Conservation (phyloP, 2,113 vertebrate species). For the Macroglossus sobrinus region DNA sequence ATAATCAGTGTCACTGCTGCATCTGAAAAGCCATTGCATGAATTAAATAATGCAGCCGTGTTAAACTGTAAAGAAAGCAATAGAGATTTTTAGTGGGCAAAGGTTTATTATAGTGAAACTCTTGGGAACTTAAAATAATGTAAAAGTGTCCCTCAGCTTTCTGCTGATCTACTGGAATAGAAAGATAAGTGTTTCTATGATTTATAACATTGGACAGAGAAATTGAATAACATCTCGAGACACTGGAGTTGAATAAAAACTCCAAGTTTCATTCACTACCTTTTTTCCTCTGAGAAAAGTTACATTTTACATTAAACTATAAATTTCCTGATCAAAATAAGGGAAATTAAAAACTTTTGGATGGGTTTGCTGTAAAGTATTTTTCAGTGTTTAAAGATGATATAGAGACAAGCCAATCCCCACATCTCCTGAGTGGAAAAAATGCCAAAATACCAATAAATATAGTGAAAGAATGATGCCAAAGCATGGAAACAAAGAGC, state of each 20-base stretch:
- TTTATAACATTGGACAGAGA: slow-evolving; percentile 32
- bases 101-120: slow-evolving; percentile 20
- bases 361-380: not conserved
- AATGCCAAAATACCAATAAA: slow-evolving; percentile 5
- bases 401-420: not conserved
- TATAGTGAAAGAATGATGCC: not conserved
- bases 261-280: not conserved
- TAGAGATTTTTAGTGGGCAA: not conserved
- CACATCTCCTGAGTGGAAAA: not conserved
- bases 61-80: not conserved
- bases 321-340: not conserved
- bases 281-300: not conserved
- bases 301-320: not conserved
- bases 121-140: slow-evolving; percentile 24
- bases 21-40: not conserved
- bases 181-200: slow-evolving; percentile 53
- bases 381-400: not conserved
- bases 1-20: not conserved
- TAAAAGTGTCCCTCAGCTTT: slow-evolving; percentile 14
- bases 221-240: slow-evolving; percentile 28
- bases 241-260: not conserved
- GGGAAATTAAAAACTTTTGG: slow-evolving; percentile 1
- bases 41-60: not conserved
- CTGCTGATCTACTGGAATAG: slow-evolving; percentile 30
- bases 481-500: not conserved